Conservation (phyloP, 2,113 vertebrate species). For the Poeciliopsis turrubarensis region DNA sequence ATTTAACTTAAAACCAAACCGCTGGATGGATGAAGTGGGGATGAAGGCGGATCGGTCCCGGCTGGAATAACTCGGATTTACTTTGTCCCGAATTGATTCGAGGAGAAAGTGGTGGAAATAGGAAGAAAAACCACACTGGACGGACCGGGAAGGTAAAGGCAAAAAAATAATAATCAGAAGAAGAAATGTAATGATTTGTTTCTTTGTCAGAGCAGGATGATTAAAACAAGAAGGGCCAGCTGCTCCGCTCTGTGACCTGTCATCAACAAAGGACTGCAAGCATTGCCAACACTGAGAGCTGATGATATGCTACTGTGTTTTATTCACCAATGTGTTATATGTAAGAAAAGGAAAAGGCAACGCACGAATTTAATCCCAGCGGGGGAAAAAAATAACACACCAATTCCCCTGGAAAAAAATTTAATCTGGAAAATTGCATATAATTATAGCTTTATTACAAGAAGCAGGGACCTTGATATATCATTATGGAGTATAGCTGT, state of each 20-base stretch:
- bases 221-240: constrained; percentile 61
- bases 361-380: constrained; percentile 30
- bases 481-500: neutral
- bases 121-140: neutral
- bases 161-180: neutral
- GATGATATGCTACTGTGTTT: neutral
- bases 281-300: neutral
- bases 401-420: neutral
- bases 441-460: neutral
- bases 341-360: neutral
- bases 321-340: neutral
- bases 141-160: constrained; percentile 59
- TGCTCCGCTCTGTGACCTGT: constrained; percentile 64
- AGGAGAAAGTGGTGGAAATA: neutral
- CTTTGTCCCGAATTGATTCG: constrained; percentile 27
- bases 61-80: constrained; percentile 58
- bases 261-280: constrained; percentile 64
- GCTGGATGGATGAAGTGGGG: constrained; percentile 59
- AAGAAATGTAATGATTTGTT: neutral
- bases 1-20: constrained; percentile 44
- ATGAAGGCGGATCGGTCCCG: constrained; percentile 60
- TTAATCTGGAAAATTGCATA: neutral
- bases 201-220: constrained; percentile 50
- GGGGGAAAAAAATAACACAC: constrained; percentile 24
- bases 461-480: neutral